A percentile compares a stretch with the other conserved stretches of the same genome.
Evolutionary conservation across 2,888 invertebrate genomes (phyloP).

Genomic region (Clistopyga incitator): DNA sequence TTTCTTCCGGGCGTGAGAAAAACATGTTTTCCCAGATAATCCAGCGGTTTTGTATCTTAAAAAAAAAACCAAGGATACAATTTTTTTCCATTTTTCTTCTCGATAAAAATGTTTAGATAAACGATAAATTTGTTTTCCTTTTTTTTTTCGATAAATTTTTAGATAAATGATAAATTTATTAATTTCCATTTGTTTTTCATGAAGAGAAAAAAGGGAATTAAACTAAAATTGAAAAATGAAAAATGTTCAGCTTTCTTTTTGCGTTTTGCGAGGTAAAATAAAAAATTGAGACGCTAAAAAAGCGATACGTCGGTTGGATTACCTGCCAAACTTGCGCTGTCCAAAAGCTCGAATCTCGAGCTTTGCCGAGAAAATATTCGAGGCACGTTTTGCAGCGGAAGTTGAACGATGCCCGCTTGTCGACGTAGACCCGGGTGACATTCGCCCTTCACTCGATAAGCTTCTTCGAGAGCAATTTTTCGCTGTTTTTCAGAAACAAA

Average conservation of each 20-base stretch:
- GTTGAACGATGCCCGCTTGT: slow-evolving; percentile 66
- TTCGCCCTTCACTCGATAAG: slow-evolving; percentile 86
- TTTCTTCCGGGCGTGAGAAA: slow-evolving; percentile 77
- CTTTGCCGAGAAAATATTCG: slow-evolving; percentile 91
- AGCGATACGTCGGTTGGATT: neutral
- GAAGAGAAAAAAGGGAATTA: no score
- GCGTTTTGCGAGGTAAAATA: no score
- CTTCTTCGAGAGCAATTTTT: slow-evolving; percentile 89
- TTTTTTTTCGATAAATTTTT: no score
- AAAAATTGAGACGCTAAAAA: no score
- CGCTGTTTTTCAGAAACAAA: slow-evolving; percentile 83
- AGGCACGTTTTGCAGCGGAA: slow-evolving; percentile 86
- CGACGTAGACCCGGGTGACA: slow-evolving; percentile 79
- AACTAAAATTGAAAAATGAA: no score
- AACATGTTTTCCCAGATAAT: slow-evolving; percentile 90
- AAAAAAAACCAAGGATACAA: no score
- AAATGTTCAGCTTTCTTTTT: no score
- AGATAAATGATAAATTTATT: no score
- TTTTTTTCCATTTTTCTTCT: no score
- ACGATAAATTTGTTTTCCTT: no score
- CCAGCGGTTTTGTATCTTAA: slow-evolving; percentile 88
- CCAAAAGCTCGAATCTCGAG: slow-evolving; percentile 91
- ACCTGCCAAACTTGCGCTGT: slow-evolving; percentile 86
- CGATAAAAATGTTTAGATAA: no score
- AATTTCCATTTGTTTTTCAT: no score